Evolutionary conservation across 1,140 invertebrate species (phyloP), one percentile per base, ranked within the genome.

Genomic region (Anadara kagoshimensis): DNA sequence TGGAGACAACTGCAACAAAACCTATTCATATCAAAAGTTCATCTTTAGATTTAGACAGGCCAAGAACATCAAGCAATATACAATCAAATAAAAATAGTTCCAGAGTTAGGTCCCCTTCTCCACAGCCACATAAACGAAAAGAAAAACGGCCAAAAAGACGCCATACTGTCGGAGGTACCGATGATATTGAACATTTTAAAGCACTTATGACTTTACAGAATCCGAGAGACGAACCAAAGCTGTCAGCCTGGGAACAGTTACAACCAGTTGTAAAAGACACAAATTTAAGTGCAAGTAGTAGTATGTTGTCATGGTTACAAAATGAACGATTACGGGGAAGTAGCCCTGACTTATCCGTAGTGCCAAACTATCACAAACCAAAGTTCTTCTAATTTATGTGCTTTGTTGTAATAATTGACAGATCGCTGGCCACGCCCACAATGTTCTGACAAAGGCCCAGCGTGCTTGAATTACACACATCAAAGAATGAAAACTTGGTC

Each of bases 121-220:
- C 77, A 4, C 20, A 54, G 12, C 14, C 47, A 51, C 18, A 49
- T 12, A 70, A 68, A 63, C 43, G 75, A 49, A 79, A 77, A 73
- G 75, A 78, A 43, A 73, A 80, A 64, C 73, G 78, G 18, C 65
- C 69, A 22, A 78, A 81, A 53, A 90, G 96, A 16, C 90, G 96
- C n/a, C 96, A 97, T 88, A 97, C 96, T 1, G 95, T 97, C 0
- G 95, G 95, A 43, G 95, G 96, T 20, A 95, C 94, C 0, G 94
- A 95, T 85, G 95, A 97, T 86, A 94, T 93, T 41, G 93, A 93
- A 80, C 93, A 94, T 78, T 90, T 93, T 45, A 80, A 80, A 41
- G 59, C 91, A 88, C 62, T 93, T 91, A 91, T 81, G 91, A 69
- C 70, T 36, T 61, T 82, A 14, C 73, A 72, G 43, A 45, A 91